Conservation (phyloP, 1,140 invertebrate genomes). For the Galleria mellonella region DNA sequence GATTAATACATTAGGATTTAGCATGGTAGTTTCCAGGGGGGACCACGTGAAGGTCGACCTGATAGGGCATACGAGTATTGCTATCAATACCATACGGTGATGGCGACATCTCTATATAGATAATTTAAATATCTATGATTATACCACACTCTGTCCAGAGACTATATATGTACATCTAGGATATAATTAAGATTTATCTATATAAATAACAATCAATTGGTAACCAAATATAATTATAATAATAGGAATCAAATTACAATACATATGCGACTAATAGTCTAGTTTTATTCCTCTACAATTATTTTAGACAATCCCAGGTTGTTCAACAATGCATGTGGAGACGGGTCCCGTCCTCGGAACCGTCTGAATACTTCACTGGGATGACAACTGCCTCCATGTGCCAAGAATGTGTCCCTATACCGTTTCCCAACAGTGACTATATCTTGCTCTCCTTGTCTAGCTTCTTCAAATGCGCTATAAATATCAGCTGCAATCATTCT, state of each 20-base stretch:
- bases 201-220: no score
- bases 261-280: constrained; percentile 14
- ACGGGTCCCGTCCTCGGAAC: constrained; percentile 94
- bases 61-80: no score
- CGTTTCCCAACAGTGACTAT: constrained; percentile 77
- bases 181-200: no score
- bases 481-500: constrained; percentile 93
- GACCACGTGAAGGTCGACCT: no score
- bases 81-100: no score
- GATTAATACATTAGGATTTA: no score
- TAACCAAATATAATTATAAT: constrained; percentile 19
- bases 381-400: constrained; percentile 85
- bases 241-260: constrained; percentile 29
- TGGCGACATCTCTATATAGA: no score
- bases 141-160: no score
- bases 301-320: constrained; percentile 74
- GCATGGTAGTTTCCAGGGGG: no score
- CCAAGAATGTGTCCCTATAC: constrained; percentile 91
- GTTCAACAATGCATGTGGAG: constrained; percentile 85
- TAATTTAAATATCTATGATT: no score
- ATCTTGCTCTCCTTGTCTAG: constrained; percentile 70
- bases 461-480: constrained; percentile 88
- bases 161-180: no score
- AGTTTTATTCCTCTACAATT: constrained; percentile 38
- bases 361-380: constrained; percentile 90